These are phyloP conservation scores for Polia nebulosa DNA, from an alignment of 2,888 invertebrate species.

Conservation along the genomic window DNA sequence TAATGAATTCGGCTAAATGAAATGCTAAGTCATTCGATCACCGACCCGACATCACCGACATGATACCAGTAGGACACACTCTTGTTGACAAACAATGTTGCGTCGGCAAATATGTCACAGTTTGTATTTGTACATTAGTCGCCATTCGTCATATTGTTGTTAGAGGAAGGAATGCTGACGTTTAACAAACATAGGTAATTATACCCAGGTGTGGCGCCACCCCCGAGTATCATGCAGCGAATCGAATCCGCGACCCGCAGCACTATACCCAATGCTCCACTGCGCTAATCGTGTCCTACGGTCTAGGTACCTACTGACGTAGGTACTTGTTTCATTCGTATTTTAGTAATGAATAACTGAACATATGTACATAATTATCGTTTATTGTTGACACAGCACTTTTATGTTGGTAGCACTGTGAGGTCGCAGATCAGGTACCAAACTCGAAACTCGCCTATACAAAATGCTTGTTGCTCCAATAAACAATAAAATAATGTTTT, in stretches of 20 bases:
- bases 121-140: background rate
- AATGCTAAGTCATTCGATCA: background rate
- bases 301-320: too few species aligned
- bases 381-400: too few species aligned
- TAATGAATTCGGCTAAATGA: background rate
- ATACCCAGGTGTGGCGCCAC: background rate
- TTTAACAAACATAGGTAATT: background rate
- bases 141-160: background rate
- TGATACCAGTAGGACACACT: background rate
- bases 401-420: too few species aligned
- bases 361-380: background rate
- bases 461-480: too few species aligned
- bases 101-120: constrained; percentile 37
- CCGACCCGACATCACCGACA: background rate
- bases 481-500: too few species aligned
- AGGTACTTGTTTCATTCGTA: background rate
- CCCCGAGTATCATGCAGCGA: background rate
- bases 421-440: too few species aligned
- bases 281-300: background rate
- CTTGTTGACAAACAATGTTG: constrained; percentile 52
- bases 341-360: background rate
- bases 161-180: background rate
- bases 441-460: too few species aligned
- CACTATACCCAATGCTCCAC: background rate
- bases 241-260: background rate